Evolutionary conservation across 37 sponge, comb jelly and placozoan species (phyloP).

Genomic region (Diacarnus erythraeanus): DNA sequence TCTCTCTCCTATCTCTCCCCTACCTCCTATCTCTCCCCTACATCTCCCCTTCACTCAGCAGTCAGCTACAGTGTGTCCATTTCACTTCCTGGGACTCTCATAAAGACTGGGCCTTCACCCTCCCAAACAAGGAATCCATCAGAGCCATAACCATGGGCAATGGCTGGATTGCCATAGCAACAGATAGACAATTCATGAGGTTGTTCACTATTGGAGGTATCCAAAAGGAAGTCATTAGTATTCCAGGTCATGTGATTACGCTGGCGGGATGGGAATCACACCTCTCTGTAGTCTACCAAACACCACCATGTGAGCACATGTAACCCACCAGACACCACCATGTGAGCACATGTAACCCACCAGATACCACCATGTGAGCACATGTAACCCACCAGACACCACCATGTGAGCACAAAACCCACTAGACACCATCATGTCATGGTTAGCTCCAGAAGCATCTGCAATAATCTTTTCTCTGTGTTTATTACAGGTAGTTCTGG

Average conservation of each 20-base stretch:
- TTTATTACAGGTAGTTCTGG: constrained; percentile 29
- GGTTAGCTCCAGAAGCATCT: neutral
- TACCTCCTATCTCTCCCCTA: neutral
- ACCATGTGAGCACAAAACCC: no score
- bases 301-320: constrained; percentile 42
- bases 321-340: no score
- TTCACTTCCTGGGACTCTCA: constrained; percentile 61
- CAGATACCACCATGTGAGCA: neutral
- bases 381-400: neutral
- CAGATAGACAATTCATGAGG: constrained; percentile 46
- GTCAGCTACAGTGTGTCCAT: constrained; percentile 74
- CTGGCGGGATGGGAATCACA: constrained; percentile 47
- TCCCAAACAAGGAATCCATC: constrained; percentile 59
- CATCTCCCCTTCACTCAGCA: no score
- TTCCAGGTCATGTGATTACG: constrained; percentile 60
- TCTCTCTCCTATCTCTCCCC: neutral
- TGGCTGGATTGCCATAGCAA: constrained; percentile 81
- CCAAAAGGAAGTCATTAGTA: constrained; percentile 61
- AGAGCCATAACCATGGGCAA: constrained; percentile 41
- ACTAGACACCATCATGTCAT: constrained; percentile 2
- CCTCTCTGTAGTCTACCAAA: constrained; percentile 64
- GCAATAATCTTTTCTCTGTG: neutral
- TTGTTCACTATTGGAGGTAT: constrained; percentile 72
- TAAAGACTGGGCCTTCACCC: constrained; percentile 69
- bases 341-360: no score